Evolutionary conservation across 1,140 invertebrate species (phyloP).

Genomic region (Drosophila repleta): DNA sequence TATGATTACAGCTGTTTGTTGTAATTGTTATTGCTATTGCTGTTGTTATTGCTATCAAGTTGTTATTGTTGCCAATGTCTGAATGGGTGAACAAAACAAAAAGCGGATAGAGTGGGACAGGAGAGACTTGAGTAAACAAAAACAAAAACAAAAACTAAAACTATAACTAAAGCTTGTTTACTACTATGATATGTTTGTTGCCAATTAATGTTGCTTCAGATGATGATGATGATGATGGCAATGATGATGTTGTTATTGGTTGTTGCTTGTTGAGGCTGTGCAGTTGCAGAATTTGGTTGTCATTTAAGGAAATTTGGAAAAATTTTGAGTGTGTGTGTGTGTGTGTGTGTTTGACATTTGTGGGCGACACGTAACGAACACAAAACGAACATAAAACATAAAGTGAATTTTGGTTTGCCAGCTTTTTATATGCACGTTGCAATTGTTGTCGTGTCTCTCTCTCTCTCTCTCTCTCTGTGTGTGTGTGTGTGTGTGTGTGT

Average conservation of each 20-base stretch:
- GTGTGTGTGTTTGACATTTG: constrained; percentile 17
- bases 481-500: constrained; percentile 3
- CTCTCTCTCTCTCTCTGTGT: not conserved
- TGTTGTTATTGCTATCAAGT: constrained; percentile 4
- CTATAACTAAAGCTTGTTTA: constrained; percentile 6
- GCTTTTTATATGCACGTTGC: constrained; percentile 11
- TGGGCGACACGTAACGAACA: constrained; percentile 46
- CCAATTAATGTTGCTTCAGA: constrained; percentile 5
- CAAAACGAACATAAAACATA: constrained; percentile 47
- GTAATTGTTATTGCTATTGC: not conserved
- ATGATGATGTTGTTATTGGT: not conserved
- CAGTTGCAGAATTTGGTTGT: not conserved
- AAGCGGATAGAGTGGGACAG: not conserved
- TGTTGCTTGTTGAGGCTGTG: not conserved
- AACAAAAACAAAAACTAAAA: not conserved
- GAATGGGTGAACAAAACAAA: not conserved
- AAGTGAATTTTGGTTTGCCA: constrained; percentile 30
- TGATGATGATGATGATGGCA: not conserved
- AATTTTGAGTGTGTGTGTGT: constrained; percentile 13
- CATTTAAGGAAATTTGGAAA: constrained; percentile 11
- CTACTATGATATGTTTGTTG: constrained; percentile 11
- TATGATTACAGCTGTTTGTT: constrained; percentile 8
- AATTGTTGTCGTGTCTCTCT: not conserved
- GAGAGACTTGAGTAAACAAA: too few relatives aligned
- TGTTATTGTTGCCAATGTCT: constrained; percentile 18